These are phyloP conservation scores for Musca vetustissima DNA, from an alignment of 1,140 invertebrate genomes.

Conservation along the genomic window DNA sequence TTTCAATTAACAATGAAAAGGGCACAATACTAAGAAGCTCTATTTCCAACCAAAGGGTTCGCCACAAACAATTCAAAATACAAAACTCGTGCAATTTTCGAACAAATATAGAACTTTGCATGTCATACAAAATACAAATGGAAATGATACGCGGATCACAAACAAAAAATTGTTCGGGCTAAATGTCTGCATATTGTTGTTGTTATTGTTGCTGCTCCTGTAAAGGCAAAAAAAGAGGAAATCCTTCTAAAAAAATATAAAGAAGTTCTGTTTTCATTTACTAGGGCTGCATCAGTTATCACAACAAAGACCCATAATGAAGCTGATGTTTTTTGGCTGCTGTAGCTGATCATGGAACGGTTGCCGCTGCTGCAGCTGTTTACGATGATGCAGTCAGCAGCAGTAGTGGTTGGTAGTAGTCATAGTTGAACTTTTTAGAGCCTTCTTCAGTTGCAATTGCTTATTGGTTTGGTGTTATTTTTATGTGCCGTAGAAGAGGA, in stretches of 20 bases:
- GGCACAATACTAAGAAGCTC: too few relatives aligned
- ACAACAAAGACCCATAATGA: background rate
- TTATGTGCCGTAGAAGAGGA: too few relatives aligned
- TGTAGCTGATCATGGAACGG: background rate
- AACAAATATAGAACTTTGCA: slow-evolving; percentile 18
- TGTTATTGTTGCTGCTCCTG: too few relatives aligned
- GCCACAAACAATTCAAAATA: too few relatives aligned
- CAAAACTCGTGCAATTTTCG: background rate
- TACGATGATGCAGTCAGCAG: background rate
- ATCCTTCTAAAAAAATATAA: too few relatives aligned
- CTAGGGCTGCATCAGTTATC: too few relatives aligned
- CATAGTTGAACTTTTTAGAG: slow-evolving; percentile 4
- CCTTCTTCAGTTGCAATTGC: slow-evolving; percentile 23
- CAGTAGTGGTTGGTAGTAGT: background rate
- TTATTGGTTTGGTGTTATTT: background rate
- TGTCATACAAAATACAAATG: slow-evolving; percentile 10
- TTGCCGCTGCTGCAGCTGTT: background rate
- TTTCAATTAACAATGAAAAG: too few relatives aligned
- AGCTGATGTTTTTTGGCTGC: background rate
- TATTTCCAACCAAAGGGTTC: too few relatives aligned
- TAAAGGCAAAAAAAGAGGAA: too few relatives aligned
- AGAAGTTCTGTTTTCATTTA: too few relatives aligned
- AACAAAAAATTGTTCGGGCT: too few relatives aligned
- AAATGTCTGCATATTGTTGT: too few relatives aligned
- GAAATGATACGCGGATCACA: background rate